These are phyloP conservation scores for Pterostichus madidus DNA, from an alignment of 2,888 invertebrate genomes.

Conservation along the genomic window DNA sequence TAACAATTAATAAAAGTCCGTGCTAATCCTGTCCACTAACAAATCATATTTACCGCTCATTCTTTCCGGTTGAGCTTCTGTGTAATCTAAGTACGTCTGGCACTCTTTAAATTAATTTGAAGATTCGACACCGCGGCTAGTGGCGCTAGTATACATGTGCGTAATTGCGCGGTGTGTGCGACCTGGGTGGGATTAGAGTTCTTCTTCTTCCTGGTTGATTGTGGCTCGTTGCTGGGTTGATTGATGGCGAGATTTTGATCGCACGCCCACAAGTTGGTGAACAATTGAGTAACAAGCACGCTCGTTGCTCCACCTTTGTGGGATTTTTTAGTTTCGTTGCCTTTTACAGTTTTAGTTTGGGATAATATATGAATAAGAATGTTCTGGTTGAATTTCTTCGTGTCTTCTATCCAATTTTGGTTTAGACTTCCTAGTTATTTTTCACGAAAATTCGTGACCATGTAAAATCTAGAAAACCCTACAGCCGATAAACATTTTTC, in stretches of 20 bases:
- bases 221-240: slow-evolving; percentile 46
- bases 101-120: slow-evolving; percentile 53
- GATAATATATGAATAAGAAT: too few species aligned
- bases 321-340: slow-evolving; percentile 3
- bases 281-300: slow-evolving; percentile 9
- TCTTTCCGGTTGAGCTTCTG: slow-evolving; percentile 49
- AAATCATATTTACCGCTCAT: slow-evolving; percentile 47
- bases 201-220: slow-evolving; percentile 51
- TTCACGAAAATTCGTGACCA: too few species aligned
- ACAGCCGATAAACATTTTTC: too few species aligned
- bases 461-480: too few species aligned
- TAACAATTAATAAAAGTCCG: slow-evolving; percentile 65
- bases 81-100: slow-evolving; percentile 33
- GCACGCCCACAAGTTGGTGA: slow-evolving; percentile 40
- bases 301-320: slow-evolving; percentile 5
- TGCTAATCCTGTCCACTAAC: slow-evolving; percentile 54
- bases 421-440: too few species aligned
- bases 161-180: slow-evolving; percentile 30
- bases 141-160: slow-evolving; percentile 20
- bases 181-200: slow-evolving; percentile 57
- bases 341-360: too few species aligned
- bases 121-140: neutral
- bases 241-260: slow-evolving; percentile 63
- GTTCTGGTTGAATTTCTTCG: too few species aligned
- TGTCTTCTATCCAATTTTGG: too few species aligned